A percentile compares a stretch with the other conserved stretches of the same genome.
Conservation (phyloP, 1,140 invertebrate genomes). For the Augochlora pura region DNA sequence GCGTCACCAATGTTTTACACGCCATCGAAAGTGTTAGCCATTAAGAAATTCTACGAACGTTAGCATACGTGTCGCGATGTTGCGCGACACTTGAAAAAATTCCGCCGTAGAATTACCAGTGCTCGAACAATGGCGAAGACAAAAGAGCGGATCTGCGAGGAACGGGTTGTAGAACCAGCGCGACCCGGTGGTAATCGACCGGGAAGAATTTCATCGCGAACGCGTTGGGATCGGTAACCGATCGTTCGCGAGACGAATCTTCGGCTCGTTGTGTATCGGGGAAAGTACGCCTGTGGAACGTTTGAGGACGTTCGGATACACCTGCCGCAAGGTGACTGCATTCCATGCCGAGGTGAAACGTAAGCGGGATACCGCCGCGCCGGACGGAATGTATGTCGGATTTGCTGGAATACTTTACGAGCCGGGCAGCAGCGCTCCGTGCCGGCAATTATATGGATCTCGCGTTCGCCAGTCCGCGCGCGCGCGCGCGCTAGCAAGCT, state of each 20-base stretch:
- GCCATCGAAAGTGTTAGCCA: too few relatives aligned
- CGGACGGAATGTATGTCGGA: conserved; percentile 45
- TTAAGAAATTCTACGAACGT: too few relatives aligned
- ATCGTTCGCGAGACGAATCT: conserved; percentile 10
- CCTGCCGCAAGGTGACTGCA: conserved; percentile 47
- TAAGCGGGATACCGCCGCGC: conserved; percentile 27
- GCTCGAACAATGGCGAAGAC: too few relatives aligned
- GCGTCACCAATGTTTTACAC: too few relatives aligned
- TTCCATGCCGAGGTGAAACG: conserved; percentile 40
- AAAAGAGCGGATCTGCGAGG: too few relatives aligned
- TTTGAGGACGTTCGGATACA: conserved; percentile 47
- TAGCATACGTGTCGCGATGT: too few relatives aligned
- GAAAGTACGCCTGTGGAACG: conserved; percentile 36
- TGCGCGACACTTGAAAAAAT: too few relatives aligned
- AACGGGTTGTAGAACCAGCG: too few relatives aligned
- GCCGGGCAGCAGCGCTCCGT: conserved; percentile 3
- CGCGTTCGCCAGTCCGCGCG: too few relatives aligned
- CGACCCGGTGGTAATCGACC: too few relatives aligned
- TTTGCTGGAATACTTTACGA: conserved; percentile 35
- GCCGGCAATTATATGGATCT: conserved; percentile 33
- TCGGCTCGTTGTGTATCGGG: conserved; percentile 21
- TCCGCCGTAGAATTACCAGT: too few relatives aligned
- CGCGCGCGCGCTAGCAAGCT: not conserved
- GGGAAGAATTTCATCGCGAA: too few relatives aligned
- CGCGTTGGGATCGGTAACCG: not conserved